Conservation (phyloP, 2,797 vertebrate species). For the Crax fasciolata region DNA sequence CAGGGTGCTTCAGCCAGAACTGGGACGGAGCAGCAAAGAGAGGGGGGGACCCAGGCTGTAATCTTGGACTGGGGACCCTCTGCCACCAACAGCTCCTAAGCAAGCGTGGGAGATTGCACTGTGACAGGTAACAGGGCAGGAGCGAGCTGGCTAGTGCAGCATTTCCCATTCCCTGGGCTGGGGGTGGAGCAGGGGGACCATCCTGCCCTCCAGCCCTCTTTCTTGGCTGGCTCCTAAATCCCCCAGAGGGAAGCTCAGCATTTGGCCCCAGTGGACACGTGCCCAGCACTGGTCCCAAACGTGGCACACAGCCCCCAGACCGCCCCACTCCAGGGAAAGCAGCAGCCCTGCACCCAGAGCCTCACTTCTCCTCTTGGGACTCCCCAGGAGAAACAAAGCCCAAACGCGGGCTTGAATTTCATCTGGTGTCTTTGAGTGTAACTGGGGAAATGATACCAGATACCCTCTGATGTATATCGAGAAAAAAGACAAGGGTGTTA, state of each 20-base stretch:
- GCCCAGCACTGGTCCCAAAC: background rate
- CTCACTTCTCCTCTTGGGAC: conserved; percentile 18
- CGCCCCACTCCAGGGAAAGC: background rate
- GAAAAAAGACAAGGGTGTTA: conserved; percentile 30
- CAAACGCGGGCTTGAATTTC: conserved; percentile 53
- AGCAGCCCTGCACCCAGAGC: background rate
- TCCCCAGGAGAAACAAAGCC: background rate
- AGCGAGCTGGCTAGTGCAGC: fast-evolving
- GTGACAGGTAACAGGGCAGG: background rate
- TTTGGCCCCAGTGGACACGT: background rate
- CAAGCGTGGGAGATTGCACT: fast-evolving
- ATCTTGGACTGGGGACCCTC: background rate
- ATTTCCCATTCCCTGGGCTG: background rate
- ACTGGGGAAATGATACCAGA: conserved; percentile 53
- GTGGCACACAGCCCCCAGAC: fast-evolving
- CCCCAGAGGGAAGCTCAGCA: fast-evolving
- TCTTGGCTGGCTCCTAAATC: background rate
- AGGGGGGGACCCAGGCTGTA: background rate
- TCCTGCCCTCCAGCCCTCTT: background rate
- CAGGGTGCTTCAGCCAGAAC: fast-evolving
- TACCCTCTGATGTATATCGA: conserved; percentile 33
- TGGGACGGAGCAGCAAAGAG: background rate
- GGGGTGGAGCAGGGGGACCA: background rate
- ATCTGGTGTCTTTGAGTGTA: background rate
- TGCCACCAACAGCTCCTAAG: background rate